Base-by-base conservation (phyloP, 2,888 invertebrate genomes). In the Eupithecia subfuscata region DNA sequence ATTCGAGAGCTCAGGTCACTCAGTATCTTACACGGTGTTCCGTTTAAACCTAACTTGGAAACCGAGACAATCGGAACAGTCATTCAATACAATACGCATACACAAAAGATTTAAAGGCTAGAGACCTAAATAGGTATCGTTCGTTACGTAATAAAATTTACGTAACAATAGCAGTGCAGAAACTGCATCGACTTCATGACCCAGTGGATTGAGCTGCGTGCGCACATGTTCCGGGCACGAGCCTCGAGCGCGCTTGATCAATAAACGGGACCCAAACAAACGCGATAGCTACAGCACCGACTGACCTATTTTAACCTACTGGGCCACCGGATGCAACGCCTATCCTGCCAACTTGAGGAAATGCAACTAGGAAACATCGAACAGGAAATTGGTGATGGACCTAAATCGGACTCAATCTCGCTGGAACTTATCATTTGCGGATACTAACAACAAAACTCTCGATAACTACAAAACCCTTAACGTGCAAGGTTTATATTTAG, bases 181-280 rank as follows among this genome's bases (percentile, higher is more conserved):
- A 74, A 79, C 80, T 86, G 87, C 85, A 88, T 81, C 79, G 78
- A 81, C 82, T 77, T 79, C 78, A 85, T 82, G 82, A 82, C 80
- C 80, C 74, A 83, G 80, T 81, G 78, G 78, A 71, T 80, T 77
- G 80, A 76, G 79, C 84, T 92, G 92, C 91, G 92, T 90, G 91
- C 93, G 92, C 93, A 92, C 83, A 84, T 79, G 52, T 80, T 78
- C 71, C 69, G 67, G 82, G 81, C 79, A 78, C 52, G 43, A 22
- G 65, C 48, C 78, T 70, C 78, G 81, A 71, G 75, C 75, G 68
- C 77, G 84, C 82, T 83, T 86, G 90, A 92, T 94, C 94, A 90
- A 94, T 94, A 94, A 87, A 82, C 80, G 87, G 85, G 91, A 94
- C 94, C 94, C 94, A 94, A 94, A 94, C 94, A 94, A 93, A 91